These are phyloP conservation scores for Drosophila basisetae DNA, from an alignment of 2,888 invertebrate species.

Conservation along the genomic window DNA sequence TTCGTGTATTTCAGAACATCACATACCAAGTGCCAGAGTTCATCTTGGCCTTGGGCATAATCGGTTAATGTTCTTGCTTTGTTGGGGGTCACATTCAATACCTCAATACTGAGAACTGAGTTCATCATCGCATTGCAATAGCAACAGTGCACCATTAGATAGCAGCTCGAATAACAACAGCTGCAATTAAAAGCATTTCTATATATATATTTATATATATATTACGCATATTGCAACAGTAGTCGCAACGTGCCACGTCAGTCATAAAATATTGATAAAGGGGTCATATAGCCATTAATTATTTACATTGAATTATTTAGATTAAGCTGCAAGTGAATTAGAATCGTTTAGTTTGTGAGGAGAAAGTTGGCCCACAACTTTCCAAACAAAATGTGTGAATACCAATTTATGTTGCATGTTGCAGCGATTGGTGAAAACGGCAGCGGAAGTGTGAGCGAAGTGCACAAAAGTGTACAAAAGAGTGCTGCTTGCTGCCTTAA, in stretches of 20 bases:
- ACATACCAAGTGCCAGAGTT: neutral
- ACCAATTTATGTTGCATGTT: conserved; percentile 43
- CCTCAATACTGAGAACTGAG: conserved; percentile 4
- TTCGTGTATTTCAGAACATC: neutral
- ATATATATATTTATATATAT: neutral
- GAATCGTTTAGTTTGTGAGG: conserved; percentile 8
- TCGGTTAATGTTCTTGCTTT: conserved; percentile 17
- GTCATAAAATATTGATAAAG: conserved; percentile 10
- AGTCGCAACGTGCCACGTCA: conserved; percentile 20
- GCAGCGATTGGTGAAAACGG: conserved; percentile 47
- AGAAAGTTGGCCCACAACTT: conserved; percentile 33
- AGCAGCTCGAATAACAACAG: conserved; percentile 10
- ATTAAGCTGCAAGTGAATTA: conserved; percentile 6
- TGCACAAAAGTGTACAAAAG: conserved; percentile 12
- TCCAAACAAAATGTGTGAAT: conserved; percentile 39
- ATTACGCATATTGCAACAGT: conserved; percentile 11
- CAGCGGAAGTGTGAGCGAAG: conserved; percentile 48
- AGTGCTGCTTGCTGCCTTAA: conserved; percentile 28
- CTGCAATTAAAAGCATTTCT: conserved; percentile 17
- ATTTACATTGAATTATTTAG: neutral
- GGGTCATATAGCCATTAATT: too few species aligned
- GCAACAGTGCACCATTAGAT: conserved; percentile 18
- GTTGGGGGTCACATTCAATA: neutral
- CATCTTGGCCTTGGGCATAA: conserved; percentile 11
- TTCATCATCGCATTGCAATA: conserved; percentile 20